Base-by-base conservation (phyloP, 2,113 vertebrate species). In the Gavialis gangeticus region DNA sequence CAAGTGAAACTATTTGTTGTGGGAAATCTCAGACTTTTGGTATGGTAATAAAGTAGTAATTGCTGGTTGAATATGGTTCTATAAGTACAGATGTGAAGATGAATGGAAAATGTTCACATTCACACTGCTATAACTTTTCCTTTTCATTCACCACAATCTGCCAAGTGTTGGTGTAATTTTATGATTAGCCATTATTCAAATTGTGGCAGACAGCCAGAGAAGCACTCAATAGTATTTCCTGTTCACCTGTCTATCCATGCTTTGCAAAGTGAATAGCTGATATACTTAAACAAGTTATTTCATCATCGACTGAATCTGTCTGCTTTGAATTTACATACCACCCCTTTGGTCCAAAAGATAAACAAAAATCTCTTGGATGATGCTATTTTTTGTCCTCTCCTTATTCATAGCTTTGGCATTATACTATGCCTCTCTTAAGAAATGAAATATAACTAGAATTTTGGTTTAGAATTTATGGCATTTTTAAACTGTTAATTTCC, bases 171-270 rank as follows among this genome's bases (percentile, higher is more conserved):
- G 19, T 84, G 14, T 92, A 81, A 87, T 95, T 81, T 67, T 96
- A 82, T 95, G 91, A 85, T 92, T 93, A 88, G 55, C 30, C 55
- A 73, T 93, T 77, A 67, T 82, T 95, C 67, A 86, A 87, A 27
- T 12, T 19, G 77, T 83, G 87, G 77, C 84, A 95, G 60, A 79
- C 62, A 94, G 76, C 94, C 82, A 96, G 75, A 90, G 84, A 76
- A 91, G 55, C 79, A 90, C 90, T 97, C 92, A 93, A 3, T 80
- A 60, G 17, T 71, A 91, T 95, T 96, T 96, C 46, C 37, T 95
- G 24, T 90, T 93, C 91, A 88, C 59, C 22, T 93, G 59, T 78
- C 46, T 79, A 46, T 79, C 37, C 4, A 92, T 54, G 59, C 17
- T 73, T 77, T 80, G 27, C 9, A 97, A 95, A 96, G 60, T 57